Conservation (phyloP, 2,888 invertebrate genomes). For the Balanococcus diminutus region DNA sequence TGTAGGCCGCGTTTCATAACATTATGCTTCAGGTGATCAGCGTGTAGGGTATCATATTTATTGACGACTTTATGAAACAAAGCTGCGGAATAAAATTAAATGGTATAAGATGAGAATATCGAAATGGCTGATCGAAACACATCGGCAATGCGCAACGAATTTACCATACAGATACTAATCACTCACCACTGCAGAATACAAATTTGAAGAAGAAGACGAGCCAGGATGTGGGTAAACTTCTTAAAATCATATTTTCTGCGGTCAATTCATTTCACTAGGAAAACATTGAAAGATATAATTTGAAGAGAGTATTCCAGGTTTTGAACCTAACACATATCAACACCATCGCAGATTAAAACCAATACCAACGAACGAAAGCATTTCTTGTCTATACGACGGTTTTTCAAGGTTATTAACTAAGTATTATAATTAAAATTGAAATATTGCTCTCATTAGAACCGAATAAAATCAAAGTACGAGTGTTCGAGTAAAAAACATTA, state of each 20-base stretch:
- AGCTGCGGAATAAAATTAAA: slow-evolving; percentile 65
- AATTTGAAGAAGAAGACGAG: not conserved
- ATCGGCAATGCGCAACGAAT: not conserved
- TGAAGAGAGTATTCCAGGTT: not conserved
- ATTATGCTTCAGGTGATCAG: slow-evolving; percentile 75
- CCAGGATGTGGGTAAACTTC: not conserved
- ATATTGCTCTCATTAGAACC: not conserved
- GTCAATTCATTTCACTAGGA: no score
- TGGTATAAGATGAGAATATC: not conserved
- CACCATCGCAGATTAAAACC: not conserved
- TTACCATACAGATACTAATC: not conserved
- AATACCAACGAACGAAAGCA: not conserved
- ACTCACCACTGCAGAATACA: not conserved
- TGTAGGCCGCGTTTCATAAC: slow-evolving; percentile 83
- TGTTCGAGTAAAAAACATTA: no score
- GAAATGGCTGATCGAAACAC: not conserved
- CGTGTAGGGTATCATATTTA: slow-evolving; percentile 80
- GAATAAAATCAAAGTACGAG: no score
- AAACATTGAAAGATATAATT: not conserved
- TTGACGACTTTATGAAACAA: slow-evolving; percentile 76
- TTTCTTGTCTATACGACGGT: not conserved
- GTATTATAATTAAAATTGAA: not conserved
- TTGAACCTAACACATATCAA: not conserved
- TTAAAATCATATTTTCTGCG: not conserved
- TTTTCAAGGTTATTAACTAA: not conserved